These are phyloP conservation scores for Ophion costatus DNA, from an alignment of 2,888 invertebrate genomes.

Conservation along the genomic window DNA sequence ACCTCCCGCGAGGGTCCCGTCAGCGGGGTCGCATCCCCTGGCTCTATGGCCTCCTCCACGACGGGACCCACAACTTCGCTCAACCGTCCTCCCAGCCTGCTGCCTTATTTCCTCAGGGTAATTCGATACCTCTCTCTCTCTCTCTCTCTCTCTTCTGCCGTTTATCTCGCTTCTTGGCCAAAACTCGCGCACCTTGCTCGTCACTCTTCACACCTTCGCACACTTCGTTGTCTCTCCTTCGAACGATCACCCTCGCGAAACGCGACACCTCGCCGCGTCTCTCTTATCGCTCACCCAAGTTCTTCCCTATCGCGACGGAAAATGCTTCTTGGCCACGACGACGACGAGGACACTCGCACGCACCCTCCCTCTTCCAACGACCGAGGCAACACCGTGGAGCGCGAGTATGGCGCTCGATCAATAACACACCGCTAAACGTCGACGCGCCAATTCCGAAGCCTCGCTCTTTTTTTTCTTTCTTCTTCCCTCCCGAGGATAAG, in stretches of 20 bases:
- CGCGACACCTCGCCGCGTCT: not conserved
- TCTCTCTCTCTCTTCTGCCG: constrained; percentile 20
- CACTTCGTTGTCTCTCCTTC: constrained; percentile 16
- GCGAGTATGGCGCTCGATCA: constrained; percentile 70
- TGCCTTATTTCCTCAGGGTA: constrained; percentile 76
- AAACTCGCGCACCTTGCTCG: constrained; percentile 1
- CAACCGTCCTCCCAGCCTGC: constrained; percentile 83
- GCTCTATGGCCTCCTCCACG: constrained; percentile 83
- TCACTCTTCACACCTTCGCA: not conserved
- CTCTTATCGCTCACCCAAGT: constrained; percentile 32
- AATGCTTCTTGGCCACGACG: constrained; percentile 77
- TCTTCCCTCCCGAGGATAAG: not conserved
- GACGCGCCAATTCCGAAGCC: constrained; percentile 67
- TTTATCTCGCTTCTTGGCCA: not conserved
- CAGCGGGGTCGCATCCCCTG: constrained; percentile 83
- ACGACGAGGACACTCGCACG: constrained; percentile 69
- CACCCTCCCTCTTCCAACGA: constrained; percentile 70
- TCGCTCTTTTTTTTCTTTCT: constrained; percentile 22
- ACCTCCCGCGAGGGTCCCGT: constrained; percentile 84
- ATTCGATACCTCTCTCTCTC: constrained; percentile 66
- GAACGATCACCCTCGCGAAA: not conserved
- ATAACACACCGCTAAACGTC: constrained; percentile 78
- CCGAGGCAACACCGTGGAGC: constrained; percentile 72
- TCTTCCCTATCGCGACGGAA: constrained; percentile 17
- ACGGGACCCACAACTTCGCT: constrained; percentile 83